Conservation (phyloP, 2,113 vertebrate genomes). For the Trematocara unimaculatum region DNA sequence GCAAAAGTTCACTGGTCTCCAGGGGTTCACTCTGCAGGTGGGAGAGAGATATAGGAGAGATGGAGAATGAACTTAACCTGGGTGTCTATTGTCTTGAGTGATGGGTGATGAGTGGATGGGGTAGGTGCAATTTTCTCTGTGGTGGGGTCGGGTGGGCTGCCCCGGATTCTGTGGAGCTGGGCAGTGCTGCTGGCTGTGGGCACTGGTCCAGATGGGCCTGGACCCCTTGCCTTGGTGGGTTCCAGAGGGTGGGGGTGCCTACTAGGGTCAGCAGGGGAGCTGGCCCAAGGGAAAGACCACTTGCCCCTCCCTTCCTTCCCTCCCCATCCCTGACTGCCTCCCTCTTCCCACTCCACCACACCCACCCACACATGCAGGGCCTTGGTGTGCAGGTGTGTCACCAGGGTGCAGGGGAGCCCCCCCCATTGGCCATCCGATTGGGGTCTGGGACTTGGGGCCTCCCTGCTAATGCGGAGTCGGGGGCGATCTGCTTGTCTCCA, state of each 20-base stretch:
- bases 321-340: not conserved
- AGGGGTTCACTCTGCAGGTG: not conserved
- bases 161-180: not conserved
- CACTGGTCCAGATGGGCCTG: not conserved
- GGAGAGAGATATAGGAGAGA: not conserved
- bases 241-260: not conserved
- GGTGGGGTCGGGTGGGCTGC: not conserved
- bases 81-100: not conserved
- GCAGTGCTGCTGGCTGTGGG: not conserved
- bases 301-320: not conserved
- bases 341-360: too few species aligned
- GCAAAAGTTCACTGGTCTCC: not conserved
- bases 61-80: not conserved
- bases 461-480: too few species aligned
- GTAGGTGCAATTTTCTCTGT: not conserved
- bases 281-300: not conserved
- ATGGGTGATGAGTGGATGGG: not conserved
- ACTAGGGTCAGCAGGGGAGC: not conserved
- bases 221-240: not conserved
- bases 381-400: too few species aligned
- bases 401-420: too few species aligned
- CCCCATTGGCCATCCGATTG: too few species aligned
- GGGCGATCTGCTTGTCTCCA: too few species aligned
- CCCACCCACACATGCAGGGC: too few species aligned
- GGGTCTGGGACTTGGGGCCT: too few species aligned